phyloP scores from a whole-genome alignment of 2,113 vertebrate species.

The Emydura subglobosa region DNA sequence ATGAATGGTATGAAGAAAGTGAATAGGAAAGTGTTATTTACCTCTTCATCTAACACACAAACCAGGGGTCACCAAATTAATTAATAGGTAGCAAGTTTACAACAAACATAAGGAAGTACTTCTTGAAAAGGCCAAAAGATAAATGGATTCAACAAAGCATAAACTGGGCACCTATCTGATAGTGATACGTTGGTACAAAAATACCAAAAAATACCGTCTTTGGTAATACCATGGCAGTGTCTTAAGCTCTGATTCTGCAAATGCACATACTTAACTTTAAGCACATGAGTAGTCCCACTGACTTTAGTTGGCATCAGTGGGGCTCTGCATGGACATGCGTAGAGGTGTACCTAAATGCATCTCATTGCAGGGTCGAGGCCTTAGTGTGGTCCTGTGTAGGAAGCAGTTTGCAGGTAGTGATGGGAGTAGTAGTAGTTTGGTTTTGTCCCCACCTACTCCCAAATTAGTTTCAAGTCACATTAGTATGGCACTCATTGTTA shows the following conservation, averaged over 20 bases:
- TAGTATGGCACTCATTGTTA: fast-evolving
- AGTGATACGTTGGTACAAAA: background rate
- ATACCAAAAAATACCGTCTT: background rate
- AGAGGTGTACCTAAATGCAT: background rate
- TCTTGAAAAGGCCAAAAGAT: too few species aligned
- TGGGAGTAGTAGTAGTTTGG: background rate
- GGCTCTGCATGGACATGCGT: background rate
- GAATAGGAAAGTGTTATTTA: too few species aligned
- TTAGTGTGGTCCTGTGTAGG: background rate
- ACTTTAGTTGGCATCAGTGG: background rate
- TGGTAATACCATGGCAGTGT: background rate
- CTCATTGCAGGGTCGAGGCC: fast-evolving
- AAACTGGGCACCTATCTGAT: background rate
- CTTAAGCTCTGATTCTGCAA: background rate
- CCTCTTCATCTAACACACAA: too few species aligned
- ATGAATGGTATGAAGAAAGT: too few species aligned
- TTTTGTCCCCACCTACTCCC: too few species aligned
- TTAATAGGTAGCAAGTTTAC: too few species aligned
- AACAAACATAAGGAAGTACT: too few species aligned
- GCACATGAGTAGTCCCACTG: background rate
- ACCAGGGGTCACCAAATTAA: too few species aligned
- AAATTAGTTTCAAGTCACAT: background rate
- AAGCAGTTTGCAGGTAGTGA: background rate
- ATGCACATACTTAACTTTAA: fast-evolving
- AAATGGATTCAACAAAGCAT: background rate